These are phyloP conservation scores for Brachynemurus nebulosus DNA, from an alignment of 2,888 invertebrate genomes.

Conservation along the genomic window DNA sequence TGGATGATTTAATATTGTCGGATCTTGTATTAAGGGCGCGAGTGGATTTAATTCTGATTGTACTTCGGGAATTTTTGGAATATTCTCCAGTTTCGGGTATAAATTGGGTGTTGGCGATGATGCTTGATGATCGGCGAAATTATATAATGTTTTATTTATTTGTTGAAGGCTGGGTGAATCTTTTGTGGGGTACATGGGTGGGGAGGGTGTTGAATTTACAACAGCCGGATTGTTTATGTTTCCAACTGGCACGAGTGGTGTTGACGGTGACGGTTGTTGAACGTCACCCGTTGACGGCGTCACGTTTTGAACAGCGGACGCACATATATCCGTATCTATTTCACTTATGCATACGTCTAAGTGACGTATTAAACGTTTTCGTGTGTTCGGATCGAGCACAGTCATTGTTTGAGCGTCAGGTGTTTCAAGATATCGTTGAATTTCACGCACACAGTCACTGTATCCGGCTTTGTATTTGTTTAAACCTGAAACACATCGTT, in stretches of 20 bases:
- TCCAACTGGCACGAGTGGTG: not conserved
- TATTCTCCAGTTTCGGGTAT: not conserved
- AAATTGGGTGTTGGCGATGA: not conserved
- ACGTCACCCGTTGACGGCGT: not conserved
- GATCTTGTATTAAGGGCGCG: slow-evolving; percentile 32
- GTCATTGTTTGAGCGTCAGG: slow-evolving; percentile 45
- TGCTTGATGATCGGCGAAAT: not conserved
- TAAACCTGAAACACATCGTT: slow-evolving; percentile 27
- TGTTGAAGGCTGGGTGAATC: not conserved
- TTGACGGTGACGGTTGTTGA: not conserved
- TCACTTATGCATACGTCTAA: slow-evolving; percentile 46
- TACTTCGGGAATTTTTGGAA: no score
- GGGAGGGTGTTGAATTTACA: not conserved
- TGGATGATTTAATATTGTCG: no score
- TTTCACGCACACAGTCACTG: slow-evolving; percentile 50
- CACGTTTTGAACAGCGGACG: slow-evolving; percentile 15
- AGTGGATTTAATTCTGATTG: slow-evolving; percentile 29
- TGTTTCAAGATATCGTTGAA: slow-evolving; percentile 42
- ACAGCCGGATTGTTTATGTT: not conserved
- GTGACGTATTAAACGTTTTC: slow-evolving; percentile 43
- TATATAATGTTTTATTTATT: not conserved
- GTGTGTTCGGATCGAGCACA: slow-evolving; percentile 40
- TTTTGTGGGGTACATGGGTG: not conserved
- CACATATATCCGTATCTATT: slow-evolving; percentile 39
- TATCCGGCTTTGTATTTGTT: slow-evolving; percentile 53